Evolutionary conservation across 2,797 vertebrate genomes (phyloP).

Genomic region (Hoplostethus atlanticus): DNA sequence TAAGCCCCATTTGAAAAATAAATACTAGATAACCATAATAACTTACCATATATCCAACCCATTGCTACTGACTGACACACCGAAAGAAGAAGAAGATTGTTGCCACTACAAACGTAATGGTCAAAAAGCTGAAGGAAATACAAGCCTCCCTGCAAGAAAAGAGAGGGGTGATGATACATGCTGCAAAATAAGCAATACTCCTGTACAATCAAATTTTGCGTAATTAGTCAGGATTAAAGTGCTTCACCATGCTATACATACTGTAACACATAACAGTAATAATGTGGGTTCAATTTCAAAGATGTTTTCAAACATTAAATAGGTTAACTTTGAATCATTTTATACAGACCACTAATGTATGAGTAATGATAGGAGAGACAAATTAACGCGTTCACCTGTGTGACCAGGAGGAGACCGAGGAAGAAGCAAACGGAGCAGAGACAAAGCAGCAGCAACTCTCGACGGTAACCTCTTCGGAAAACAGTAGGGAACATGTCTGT

Average conservation of each 20-base stretch:
- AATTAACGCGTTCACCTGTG: slow-evolving; percentile 83
- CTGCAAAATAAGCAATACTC: slow-evolving; percentile 7
- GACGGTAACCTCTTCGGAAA: slow-evolving; percentile 85
- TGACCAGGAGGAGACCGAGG: slow-evolving; percentile 89
- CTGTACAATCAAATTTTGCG: neutral
- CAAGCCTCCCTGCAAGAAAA: slow-evolving; percentile 75
- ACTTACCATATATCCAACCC: slow-evolving; percentile 82
- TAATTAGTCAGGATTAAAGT: neutral
- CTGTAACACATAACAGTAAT: neutral
- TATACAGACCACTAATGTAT: neutral
- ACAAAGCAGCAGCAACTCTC: slow-evolving; percentile 89
- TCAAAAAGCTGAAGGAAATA: slow-evolving; percentile 84
- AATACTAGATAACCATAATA: neutral
- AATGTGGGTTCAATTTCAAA: neutral
- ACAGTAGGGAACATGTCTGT: slow-evolving; percentile 89
- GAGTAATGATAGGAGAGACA: neutral
- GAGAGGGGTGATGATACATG: neutral
- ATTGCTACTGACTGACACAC: slow-evolving; percentile 80
- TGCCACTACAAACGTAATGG: slow-evolving; percentile 82
- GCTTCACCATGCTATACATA: neutral
- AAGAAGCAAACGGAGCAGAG: slow-evolving; percentile 87
- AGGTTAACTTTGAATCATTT: neutral
- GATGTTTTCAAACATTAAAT: neutral
- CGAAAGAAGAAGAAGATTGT: slow-evolving; percentile 81
- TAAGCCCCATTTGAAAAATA: neutral